Base-by-base conservation (phyloP, 2,888 invertebrate genomes). In the Agrotis ipsilon region DNA sequence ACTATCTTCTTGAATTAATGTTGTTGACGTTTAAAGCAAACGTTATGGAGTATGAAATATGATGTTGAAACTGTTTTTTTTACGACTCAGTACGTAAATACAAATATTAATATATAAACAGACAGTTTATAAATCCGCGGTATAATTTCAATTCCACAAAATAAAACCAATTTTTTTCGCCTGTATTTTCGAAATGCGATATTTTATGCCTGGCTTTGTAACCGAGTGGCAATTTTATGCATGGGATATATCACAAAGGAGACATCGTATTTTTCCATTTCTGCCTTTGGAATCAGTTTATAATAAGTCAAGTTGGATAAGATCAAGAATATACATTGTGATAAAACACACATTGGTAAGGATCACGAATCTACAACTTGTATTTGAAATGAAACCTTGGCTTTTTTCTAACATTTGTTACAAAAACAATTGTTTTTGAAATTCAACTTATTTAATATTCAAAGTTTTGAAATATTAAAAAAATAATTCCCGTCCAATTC, bases 231-330 rank as follows among this genome's bases (percentile, higher is more conserved):
- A 68, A 58, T 74, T 74, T 69, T 75, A 75, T 57, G 46, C 24
- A 67, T 73, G 45, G 68, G 48, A 39, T 63, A 54, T 76, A 76
- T 70, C 45, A 70, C 39, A 63, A 70, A 61, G 6, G 39, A 74
- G 51, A 48, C 32, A 67, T 74, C 39, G 66, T 74, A 72, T 74
- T 66, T 48, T 72, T 43, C 5, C 9, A 39, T 58, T 66, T 66
- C 18, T 66, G 21, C 18, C 5, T 21, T 51, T 48, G 57, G 45
- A 18, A 45, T 72, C 18, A 24, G 19, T 43, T 54, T 45, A 24
- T 63, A 43, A 69, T 58, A 74, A 73, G 66, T 72, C 27, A 43
- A 32, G 27, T 27, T 67, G 19, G 75, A 21, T 66, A 65, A 65
- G 52, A 61, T 72, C 66, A 62, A 62, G 62, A 49, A 48, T 54